Conservation (phyloP, 2,113 vertebrate species). For the Chaetura pelagica region DNA sequence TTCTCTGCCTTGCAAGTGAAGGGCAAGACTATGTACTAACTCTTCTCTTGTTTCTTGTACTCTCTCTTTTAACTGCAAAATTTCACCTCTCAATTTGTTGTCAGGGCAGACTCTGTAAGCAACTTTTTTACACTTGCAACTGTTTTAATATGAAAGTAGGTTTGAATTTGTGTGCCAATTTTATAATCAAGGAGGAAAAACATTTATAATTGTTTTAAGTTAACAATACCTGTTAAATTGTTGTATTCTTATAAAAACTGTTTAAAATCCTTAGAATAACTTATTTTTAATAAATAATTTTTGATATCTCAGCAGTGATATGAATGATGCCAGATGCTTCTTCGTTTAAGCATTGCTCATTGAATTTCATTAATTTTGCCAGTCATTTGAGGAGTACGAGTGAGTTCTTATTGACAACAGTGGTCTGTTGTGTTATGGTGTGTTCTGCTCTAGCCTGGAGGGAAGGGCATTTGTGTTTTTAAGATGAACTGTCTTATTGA, state of each 20-base stretch:
- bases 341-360: neutral
- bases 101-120: neutral
- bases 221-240: neutral
- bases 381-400: neutral
- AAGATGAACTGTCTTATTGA: slow-evolving; percentile 13
- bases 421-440: neutral
- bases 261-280: slow-evolving; percentile 50
- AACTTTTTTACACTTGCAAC: neutral
- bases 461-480: neutral
- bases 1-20: neutral
- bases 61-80: neutral
- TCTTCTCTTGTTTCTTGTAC: neutral
- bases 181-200: neutral
- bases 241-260: neutral
- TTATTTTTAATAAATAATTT: slow-evolving; percentile 65
- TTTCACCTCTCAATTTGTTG: neutral
- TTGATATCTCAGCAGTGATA: neutral
- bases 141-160: neutral
- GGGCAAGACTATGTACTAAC: neutral
- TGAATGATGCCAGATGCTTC: neutral
- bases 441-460: neutral
- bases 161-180: neutral
- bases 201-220: neutral
- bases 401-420: neutral
- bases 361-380: neutral